These are phyloP conservation scores for Tympanoctomys barrerae DNA, from an alignment of 2,797 vertebrate genomes.

Conservation along the genomic window DNA sequence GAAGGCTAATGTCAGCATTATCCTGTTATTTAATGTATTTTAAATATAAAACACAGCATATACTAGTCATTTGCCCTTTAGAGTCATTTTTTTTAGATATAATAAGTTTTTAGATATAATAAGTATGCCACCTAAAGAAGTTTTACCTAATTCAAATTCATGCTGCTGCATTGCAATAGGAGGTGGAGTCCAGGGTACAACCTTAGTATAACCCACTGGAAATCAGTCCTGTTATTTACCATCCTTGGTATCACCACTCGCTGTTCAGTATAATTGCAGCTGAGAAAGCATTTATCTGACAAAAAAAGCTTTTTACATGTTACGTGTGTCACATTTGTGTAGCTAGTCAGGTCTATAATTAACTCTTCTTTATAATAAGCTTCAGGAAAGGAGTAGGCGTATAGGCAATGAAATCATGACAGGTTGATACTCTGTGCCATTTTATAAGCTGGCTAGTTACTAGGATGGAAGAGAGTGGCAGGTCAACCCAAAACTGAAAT, in stretches of 20 bases:
- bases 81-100: constrained; percentile 64
- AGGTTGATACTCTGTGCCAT: not conserved
- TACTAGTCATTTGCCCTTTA: constrained; percentile 52
- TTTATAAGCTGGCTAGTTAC: not conserved
- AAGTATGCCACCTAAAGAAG: not conserved
- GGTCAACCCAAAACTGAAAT: constrained; percentile 14
- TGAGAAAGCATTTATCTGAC: constrained; percentile 74
- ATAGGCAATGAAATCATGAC: constrained; percentile 54
- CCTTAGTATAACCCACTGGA: not conserved
- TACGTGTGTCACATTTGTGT: constrained; percentile 72
- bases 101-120: constrained; percentile 61
- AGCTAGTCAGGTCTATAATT: constrained; percentile 75
- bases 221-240: constrained; percentile 67
- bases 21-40: constrained; percentile 34
- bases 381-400: constrained; percentile 1
- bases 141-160: constrained; percentile 68
- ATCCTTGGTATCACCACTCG: constrained; percentile 51
- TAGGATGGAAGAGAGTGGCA: not conserved
- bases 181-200: constrained; percentile 15
- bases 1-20: not conserved
- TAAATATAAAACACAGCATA: constrained; percentile 40
- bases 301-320: constrained; percentile 70
- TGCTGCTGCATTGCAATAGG: constrained; percentile 1
- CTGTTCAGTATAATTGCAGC: constrained; percentile 66
- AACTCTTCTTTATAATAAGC: constrained; percentile 69